Percentiles rank a stretch among this genome's conserved stretches.
Evolutionary conservation across 2,888 invertebrate genomes (phyloP).

Genomic region (Drosophila putrida): DNA sequence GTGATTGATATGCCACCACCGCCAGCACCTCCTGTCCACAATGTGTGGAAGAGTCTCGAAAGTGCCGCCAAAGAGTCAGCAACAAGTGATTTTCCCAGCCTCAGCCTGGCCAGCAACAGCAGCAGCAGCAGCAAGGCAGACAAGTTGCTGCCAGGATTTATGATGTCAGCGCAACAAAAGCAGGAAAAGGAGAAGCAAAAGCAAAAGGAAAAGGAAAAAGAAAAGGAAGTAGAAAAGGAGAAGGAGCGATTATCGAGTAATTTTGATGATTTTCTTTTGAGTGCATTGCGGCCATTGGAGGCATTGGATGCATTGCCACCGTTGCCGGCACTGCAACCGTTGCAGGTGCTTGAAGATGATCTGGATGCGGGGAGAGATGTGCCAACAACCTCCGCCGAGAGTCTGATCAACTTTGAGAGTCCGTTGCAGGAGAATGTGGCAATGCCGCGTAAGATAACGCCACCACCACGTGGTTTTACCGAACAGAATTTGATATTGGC

Average conservation of each 20-base stretch:
- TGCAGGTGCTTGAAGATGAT: slow-evolving; percentile 54
- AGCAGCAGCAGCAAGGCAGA: slow-evolving; percentile 1
- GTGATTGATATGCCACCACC: slow-evolving; percentile 32
- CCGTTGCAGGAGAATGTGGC: slow-evolving; percentile 78
- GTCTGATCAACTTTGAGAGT: slow-evolving; percentile 85
- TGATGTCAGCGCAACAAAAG: slow-evolving; percentile 18
- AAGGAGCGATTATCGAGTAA: slow-evolving; percentile 12
- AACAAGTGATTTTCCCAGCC: slow-evolving; percentile 27
- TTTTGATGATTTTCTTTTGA: slow-evolving; percentile 72
- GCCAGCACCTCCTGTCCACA: not conserved
- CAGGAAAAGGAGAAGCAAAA: no score
- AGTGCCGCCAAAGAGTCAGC: slow-evolving; percentile 8
- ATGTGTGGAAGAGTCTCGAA: slow-evolving; percentile 37
- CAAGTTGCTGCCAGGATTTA: slow-evolving; percentile 8
- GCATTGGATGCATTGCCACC: slow-evolving; percentile 74
- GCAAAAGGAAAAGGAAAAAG: not conserved
- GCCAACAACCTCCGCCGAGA: slow-evolving; percentile 43
- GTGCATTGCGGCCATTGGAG: slow-evolving; percentile 56
- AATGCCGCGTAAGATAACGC: slow-evolving; percentile 65
- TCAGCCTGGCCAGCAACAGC: slow-evolving; percentile 1
- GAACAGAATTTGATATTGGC: slow-evolving; percentile 84
- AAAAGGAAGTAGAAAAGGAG: slow-evolving; percentile 1
- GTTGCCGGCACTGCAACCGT: slow-evolving; percentile 74
- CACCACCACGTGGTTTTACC: slow-evolving; percentile 75
- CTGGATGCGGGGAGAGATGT: not conserved